Conservation (phyloP, 1,140 invertebrate species). For the Calliphora vicina region DNA sequence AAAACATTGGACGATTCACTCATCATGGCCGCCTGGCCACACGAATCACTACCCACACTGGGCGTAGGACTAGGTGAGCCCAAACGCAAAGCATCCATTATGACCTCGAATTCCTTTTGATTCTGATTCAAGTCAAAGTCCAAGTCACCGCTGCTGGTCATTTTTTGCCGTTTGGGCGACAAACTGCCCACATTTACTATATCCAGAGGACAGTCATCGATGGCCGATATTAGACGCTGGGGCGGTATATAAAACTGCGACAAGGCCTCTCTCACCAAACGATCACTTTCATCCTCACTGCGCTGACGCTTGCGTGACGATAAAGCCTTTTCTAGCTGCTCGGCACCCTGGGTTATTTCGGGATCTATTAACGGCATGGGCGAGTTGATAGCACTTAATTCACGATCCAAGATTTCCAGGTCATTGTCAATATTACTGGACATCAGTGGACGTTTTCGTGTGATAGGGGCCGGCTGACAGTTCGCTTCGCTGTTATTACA, state of each 20-base stretch:
- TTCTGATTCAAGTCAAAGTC: constrained; percentile 63
- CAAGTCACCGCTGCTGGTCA: constrained; percentile 50
- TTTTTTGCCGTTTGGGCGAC: constrained; percentile 38
- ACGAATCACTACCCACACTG: constrained; percentile 64
- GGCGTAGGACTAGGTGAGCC: constrained; percentile 62
- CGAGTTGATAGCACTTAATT: constrained; percentile 61
- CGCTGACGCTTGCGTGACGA: constrained; percentile 61
- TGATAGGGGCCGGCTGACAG: background rate
- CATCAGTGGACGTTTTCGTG: constrained; percentile 42
- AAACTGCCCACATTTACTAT: constrained; percentile 43
- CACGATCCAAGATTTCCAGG: constrained; percentile 60
- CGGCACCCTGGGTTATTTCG: constrained; percentile 60
- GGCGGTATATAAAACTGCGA: constrained; percentile 78
- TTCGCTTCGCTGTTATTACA: background rate
- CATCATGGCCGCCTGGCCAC: constrained; percentile 74
- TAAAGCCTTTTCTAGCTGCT: constrained; percentile 59
- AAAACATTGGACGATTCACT: constrained; percentile 74
- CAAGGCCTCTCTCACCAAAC: constrained; percentile 69
- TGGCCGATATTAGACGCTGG: constrained; percentile 72
- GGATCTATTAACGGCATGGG: constrained; percentile 61
- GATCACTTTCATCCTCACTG: constrained; percentile 69
- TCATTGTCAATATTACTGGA: constrained; percentile 57
- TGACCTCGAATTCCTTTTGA: constrained; percentile 64
- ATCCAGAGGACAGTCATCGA: constrained; percentile 67
- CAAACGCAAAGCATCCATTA: constrained; percentile 63